These are phyloP conservation scores for Brevimyrus niger DNA, from an alignment of 2,113 vertebrate genomes.

Conservation along the genomic window DNA sequence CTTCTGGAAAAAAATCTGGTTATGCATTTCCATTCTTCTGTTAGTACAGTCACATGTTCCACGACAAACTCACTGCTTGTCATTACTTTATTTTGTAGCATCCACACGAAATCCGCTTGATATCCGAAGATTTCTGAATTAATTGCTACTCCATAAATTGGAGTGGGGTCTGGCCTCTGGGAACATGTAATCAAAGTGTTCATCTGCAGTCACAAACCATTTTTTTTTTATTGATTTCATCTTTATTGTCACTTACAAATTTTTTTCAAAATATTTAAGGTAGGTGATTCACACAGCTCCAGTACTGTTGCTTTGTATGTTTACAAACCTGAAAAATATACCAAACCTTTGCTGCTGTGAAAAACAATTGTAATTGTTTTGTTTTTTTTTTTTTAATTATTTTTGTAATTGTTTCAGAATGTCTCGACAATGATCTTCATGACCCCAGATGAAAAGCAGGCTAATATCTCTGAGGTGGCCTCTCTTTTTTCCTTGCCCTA, in stretches of 20 bases:
- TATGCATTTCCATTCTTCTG: background rate
- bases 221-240: constrained; percentile 27
- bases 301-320: constrained; percentile 25
- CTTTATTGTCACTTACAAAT: constrained; percentile 35
- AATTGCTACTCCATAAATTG: background rate
- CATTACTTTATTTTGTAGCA: background rate
- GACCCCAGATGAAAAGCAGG: constrained; percentile 22
- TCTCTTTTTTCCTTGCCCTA: background rate
- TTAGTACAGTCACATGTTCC: background rate
- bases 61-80: background rate
- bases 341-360: constrained; percentile 34
- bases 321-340: constrained; percentile 36
- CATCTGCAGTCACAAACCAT: constrained; percentile 34
- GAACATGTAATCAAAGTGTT: constrained; percentile 30
- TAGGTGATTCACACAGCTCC: constrained; percentile 29
- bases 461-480: constrained; percentile 18
- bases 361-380: constrained; percentile 9
- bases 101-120: background rate
- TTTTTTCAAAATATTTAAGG: constrained; percentile 33
- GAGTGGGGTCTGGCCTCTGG: background rate
- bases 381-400: background rate
- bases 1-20: background rate
- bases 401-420: background rate
- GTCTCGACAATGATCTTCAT: constrained; percentile 30
- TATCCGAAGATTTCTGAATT: background rate